Evolutionary conservation across 2,888 invertebrate genomes (phyloP), one percentile per base, ranked within the genome.

Genomic region (Pristionchus arcanus): DNA sequence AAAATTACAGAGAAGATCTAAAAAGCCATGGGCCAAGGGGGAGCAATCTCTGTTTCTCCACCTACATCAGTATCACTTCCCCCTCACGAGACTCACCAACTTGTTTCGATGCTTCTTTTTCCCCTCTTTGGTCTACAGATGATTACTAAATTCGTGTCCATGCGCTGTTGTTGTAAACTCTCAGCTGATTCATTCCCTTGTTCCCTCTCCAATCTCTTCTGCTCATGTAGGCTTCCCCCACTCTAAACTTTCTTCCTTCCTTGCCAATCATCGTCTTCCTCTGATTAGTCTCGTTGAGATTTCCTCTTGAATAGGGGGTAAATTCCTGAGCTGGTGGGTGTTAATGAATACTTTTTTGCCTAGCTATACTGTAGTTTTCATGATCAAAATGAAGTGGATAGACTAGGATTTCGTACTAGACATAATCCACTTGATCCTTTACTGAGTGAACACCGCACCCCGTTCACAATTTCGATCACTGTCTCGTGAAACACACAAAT

Each of bases 361-460:
- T 28, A 28, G 16, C n/a, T 34, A 3, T 37, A 74, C 21, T 74
- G 37, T 42, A 74, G 74, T 25, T 74, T 74, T 37, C 74, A 21
- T 74, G 74, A 37, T 74, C 37, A 74, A 34, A 28, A 74, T 4
- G 63, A 5, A 37, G 31, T 71, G 71, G 71, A 71, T 66, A 55
- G 31, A 19, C 34, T 34, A 5, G 16, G 15, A 16, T 21, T 21
- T 13, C 37, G 9, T 37, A 42, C 74, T 37, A 74, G 74, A 74
- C 74, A 74, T 74, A 74, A 74, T 74, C 74, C 74, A 74, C 25
- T 37, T 74, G 74, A 74, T 34, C 68, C 68, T 71, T 37, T 25
- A 63, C 5, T 2, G 31, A 68, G 37, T 13, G 63, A 37, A 74
- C 19, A 9, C 37, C 4, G 19, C 74, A 21, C 37, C 37, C 74